Conservation (phyloP, 1,140 invertebrate species). For the Macrotrachela quadricornifera region DNA sequence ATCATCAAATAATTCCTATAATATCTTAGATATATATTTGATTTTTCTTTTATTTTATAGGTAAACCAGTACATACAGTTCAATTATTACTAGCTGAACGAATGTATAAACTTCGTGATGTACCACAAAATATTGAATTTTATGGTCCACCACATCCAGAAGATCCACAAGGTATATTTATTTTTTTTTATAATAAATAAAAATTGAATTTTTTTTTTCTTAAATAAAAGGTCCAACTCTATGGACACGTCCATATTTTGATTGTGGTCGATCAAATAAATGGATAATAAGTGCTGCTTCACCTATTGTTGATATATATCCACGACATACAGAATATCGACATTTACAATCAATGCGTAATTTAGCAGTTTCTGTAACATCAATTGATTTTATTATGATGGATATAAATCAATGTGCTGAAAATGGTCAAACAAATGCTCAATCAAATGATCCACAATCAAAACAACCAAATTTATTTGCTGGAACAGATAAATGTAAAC, state of each 20-base stretch:
- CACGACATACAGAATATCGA: slow-evolving; percentile 53
- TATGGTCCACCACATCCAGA: slow-evolving; percentile 29
- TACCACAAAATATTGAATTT: slow-evolving; percentile 12
- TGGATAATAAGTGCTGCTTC: slow-evolving; percentile 79
- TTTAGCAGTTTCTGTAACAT: slow-evolving; percentile 68
- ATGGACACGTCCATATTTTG: slow-evolving; percentile 82
- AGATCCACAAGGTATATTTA: too few relatives aligned
- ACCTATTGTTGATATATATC: slow-evolving; percentile 81
- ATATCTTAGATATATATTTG: too few relatives aligned
- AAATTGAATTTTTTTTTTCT: too few relatives aligned
- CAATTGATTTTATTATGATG: slow-evolving; percentile 87
- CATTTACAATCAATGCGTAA: slow-evolving; percentile 41
- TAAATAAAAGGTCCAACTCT: slow-evolving; percentile 66
- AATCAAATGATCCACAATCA: slow-evolving; percentile 51
- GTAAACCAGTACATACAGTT: not conserved
- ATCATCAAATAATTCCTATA: too few relatives aligned
- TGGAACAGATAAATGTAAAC: slow-evolving; percentile 71
- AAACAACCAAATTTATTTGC: slow-evolving; percentile 50
- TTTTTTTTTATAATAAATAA: too few relatives aligned
- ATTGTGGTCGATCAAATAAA: slow-evolving; percentile 78
- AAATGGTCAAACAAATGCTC: slow-evolving; percentile 28
- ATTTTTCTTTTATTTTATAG: too few relatives aligned
- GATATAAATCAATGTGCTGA: slow-evolving; percentile 77
- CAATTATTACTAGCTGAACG: not conserved
- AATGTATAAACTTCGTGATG: slow-evolving; percentile 4